Percentiles rank a stretch among this genome's conserved stretches.
Evolutionary conservation across 2,113 vertebrate genomes (phyloP).

Genomic region (Galemys pyrenaicus): DNA sequence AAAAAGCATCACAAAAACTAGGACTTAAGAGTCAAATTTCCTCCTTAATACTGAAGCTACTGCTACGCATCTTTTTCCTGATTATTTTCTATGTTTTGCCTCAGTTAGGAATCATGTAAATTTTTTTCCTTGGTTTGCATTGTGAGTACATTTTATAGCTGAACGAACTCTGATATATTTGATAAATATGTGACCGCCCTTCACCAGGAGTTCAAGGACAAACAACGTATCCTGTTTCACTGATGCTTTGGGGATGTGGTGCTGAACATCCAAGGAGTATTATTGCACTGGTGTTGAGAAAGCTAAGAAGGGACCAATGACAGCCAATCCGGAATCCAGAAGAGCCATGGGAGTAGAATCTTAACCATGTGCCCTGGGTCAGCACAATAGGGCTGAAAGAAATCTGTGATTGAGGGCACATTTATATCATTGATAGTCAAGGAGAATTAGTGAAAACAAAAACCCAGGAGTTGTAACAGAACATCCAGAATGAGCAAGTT

Average conservation of each 20-base stretch:
- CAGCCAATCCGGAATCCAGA: neutral
- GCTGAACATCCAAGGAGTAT: neutral
- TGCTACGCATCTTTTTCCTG: neutral
- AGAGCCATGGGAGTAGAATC: neutral
- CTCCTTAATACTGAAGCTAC: constrained; percentile 12
- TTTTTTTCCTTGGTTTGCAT: neutral
- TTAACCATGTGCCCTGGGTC: neutral
- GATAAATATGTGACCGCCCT: neutral
- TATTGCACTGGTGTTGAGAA: neutral
- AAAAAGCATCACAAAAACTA: constrained; percentile 54
- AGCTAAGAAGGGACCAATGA: neutral
- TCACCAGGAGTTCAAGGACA: neutral
- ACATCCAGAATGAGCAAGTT: neutral
- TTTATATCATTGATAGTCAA: neutral
- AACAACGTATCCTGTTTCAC: neutral
- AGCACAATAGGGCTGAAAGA: neutral
- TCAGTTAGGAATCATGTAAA: neutral
- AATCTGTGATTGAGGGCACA: neutral
- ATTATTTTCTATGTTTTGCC: neutral
- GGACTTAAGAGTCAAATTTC: constrained; percentile 2
- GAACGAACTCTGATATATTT: neutral
- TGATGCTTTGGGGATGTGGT: neutral
- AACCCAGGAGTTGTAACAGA: neutral
- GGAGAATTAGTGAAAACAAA: neutral
- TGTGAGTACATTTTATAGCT: neutral